Percentiles rank a stretch among this genome's conserved stretches.
Conservation (phyloP, 2,888 invertebrate species). For the Sipha maydis region DNA sequence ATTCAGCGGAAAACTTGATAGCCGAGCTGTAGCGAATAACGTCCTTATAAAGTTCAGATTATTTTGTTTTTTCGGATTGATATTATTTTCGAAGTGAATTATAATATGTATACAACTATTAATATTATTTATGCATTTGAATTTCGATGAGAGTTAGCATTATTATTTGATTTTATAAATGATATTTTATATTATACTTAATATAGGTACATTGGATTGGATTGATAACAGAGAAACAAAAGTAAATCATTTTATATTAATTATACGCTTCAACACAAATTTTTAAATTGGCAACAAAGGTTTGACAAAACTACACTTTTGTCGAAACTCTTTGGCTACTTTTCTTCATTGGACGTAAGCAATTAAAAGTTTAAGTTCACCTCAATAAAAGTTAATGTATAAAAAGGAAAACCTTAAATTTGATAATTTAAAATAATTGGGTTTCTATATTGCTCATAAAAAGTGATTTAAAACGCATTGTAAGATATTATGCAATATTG, state of each 20-base stretch:
- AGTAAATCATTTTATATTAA: slow-evolving; percentile 15
- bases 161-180: too few relatives aligned
- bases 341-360: slow-evolving; percentile 24
- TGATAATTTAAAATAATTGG: background rate
- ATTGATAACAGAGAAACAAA: background rate
- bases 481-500: background rate
- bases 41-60: background rate
- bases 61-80: background rate
- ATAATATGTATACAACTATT: background rate
- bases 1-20: background rate
- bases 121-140: background rate
- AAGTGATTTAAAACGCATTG: background rate
- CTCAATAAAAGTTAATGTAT: slow-evolving; percentile 14
- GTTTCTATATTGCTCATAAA: background rate
- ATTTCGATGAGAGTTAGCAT: background rate
- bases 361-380: slow-evolving; percentile 43
- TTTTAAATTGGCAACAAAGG: slow-evolving; percentile 25
- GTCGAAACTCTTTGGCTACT: slow-evolving; percentile 30
- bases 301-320: slow-evolving; percentile 25
- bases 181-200: too few relatives aligned
- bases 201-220: background rate
- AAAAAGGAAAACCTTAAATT: background rate
- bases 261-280: background rate
- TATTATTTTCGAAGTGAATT: background rate
- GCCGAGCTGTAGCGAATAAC: background rate